Conservation (phyloP, 2,888 invertebrate species). For the Xiphydria camelus region DNA sequence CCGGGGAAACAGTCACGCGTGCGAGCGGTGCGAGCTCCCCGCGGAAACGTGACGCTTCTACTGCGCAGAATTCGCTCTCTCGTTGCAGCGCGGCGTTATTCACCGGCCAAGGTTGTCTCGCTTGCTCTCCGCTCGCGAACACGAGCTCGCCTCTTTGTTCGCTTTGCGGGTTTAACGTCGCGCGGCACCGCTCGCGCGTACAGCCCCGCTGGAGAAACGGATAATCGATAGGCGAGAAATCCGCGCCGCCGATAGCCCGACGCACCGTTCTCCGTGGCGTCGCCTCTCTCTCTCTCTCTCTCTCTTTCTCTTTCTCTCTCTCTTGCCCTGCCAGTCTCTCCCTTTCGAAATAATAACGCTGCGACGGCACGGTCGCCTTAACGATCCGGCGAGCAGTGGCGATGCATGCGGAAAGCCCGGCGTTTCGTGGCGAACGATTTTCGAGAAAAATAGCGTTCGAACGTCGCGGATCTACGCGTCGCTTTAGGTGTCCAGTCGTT, state of each 20-base stretch:
- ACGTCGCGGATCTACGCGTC: too few relatives aligned
- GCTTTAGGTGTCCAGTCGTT: too few relatives aligned
- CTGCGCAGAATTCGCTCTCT: constrained; percentile 16
- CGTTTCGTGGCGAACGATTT: too few relatives aligned
- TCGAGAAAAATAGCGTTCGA: too few relatives aligned
- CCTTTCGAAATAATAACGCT: constrained; percentile 1
- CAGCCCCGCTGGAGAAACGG: background rate
- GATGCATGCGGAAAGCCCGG: too few relatives aligned
- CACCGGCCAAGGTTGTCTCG: constrained; percentile 12
- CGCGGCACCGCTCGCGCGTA: background rate
- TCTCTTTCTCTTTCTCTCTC: background rate
- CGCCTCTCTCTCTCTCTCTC: background rate
- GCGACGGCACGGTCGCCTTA: too few relatives aligned
- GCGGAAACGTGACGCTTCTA: constrained; percentile 10
- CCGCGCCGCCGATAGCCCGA: background rate
- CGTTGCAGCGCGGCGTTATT: constrained; percentile 12
- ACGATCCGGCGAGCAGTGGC: background rate
- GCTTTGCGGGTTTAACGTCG: background rate
- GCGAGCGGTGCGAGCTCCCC: too few relatives aligned
- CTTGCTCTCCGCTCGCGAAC: constrained; percentile 8
- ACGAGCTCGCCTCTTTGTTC: constrained; percentile 15
- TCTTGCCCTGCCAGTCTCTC: background rate
- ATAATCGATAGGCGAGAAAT: background rate
- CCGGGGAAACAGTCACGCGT: too few relatives aligned
- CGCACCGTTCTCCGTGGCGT: background rate